Evolutionary conservation across 1,140 invertebrate genomes (phyloP).

Genomic region (Brachionus manjavacas): DNA sequence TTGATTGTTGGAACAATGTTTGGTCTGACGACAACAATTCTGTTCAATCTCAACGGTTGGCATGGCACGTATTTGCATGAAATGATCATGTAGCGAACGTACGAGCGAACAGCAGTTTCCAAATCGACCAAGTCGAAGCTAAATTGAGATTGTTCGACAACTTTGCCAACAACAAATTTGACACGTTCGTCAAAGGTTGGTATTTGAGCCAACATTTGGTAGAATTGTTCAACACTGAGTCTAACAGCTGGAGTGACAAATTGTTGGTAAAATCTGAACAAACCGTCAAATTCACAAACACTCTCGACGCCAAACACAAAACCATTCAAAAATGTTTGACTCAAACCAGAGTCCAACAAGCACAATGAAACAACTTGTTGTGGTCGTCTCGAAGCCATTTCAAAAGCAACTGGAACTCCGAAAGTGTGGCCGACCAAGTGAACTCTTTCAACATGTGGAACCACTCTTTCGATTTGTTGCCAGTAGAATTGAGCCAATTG

Average conservation of each 20-base stretch:
- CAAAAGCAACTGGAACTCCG: slow-evolving; percentile 32
- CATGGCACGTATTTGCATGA: slow-evolving; percentile 16
- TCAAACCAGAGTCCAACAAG: slow-evolving; percentile 30
- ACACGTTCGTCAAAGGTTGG: slow-evolving; percentile 18
- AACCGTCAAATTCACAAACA: slow-evolving; percentile 8
- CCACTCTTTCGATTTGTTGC: slow-evolving; percentile 28
- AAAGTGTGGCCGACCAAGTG: slow-evolving; percentile 1
- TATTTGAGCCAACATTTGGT: neutral
- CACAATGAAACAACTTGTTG: slow-evolving; percentile 12
- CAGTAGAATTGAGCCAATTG: slow-evolving; percentile 24
- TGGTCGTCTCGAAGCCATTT: slow-evolving; percentile 15
- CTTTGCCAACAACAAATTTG: slow-evolving; percentile 14
- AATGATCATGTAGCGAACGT: neutral
- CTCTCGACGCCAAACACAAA: neutral
- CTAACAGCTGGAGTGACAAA: neutral
- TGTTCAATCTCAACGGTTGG: neutral
- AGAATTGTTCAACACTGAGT: slow-evolving; percentile 4
- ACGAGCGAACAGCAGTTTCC: neutral
- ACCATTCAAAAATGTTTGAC: slow-evolving; percentile 7
- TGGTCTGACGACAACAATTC: slow-evolving; percentile 22
- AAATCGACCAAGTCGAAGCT: neutral
- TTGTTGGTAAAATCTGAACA: slow-evolving; percentile 37
- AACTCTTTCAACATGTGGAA: slow-evolving; percentile 15
- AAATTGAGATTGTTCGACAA: neutral
- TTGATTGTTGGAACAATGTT: neutral